phyloP scores from a whole-genome alignment of 35 echinoderm and acorn worm species.

The Diadema setosum region DNA sequence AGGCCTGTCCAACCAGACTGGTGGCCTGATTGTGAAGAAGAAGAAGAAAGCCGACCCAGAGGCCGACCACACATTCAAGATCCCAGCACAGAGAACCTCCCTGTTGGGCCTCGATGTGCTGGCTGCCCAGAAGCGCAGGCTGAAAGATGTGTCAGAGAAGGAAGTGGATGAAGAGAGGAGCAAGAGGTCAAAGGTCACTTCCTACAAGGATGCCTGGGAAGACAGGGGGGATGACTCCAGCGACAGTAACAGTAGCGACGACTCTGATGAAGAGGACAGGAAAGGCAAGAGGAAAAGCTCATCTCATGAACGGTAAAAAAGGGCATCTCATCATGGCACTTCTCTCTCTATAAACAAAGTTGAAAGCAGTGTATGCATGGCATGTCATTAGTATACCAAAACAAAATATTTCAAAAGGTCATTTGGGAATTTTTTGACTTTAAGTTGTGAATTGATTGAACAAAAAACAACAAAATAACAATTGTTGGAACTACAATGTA shows the following conservation, averaged over 20 bases:
- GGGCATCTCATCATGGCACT: not conserved
- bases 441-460: too few species aligned
- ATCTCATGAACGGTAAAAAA: conserved; percentile 45
- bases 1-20: conserved; percentile 56
- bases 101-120: conserved; percentile 70
- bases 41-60: conserved; percentile 29
- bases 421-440: too few species aligned
- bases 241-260: conserved; percentile 2
- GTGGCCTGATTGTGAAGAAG: conserved; percentile 82
- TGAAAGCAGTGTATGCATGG: too few species aligned
- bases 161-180: conserved; percentile 45
- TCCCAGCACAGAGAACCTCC: conserved; percentile 32
- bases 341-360: too few species aligned
- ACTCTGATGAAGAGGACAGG: conserved; percentile 40
- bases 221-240: conserved; percentile 37
- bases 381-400: too few species aligned
- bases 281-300: conserved; percentile 23
- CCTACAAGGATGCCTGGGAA: conserved; percentile 81
- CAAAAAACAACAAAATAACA: too few species aligned
- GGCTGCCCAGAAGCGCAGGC: conserved; percentile 53
- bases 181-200: conserved; percentile 80
- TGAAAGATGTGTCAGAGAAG: conserved; percentile 42
- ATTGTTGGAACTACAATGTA: too few species aligned
- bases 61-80: conserved; percentile 46
- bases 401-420: too few species aligned